phyloP scores from a whole-genome alignment of 2,113 vertebrate species.

The Cettia cetti region DNA sequence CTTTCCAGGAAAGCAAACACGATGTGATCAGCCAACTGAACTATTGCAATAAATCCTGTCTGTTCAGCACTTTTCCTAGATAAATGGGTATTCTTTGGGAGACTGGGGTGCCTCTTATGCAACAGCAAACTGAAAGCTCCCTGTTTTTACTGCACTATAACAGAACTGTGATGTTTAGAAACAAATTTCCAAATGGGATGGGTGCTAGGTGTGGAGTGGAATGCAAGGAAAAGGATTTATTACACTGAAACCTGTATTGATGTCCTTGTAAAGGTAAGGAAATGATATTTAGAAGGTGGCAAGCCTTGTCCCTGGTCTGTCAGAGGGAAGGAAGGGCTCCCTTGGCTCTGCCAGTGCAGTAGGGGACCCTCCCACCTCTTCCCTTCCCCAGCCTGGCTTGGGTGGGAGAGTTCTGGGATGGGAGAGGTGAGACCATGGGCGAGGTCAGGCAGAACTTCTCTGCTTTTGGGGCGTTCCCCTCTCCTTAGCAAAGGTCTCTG shows the following conservation, averaged over 20 bases:
- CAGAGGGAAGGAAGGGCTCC: neutral
- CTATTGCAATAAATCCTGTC: neutral
- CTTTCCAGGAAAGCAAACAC: neutral
- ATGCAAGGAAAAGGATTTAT: neutral
- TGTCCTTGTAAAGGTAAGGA: neutral
- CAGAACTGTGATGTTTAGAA: neutral
- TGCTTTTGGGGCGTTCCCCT: neutral
- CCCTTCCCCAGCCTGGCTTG: rapidly evolving
- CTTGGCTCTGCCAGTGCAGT: neutral
- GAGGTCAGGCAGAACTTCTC: neutral
- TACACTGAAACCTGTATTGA: rapidly evolving
- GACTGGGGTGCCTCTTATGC: neutral
- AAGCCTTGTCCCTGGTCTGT: neutral
- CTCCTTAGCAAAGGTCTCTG: no score
- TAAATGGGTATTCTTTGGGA: neutral
- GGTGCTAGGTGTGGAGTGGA: no score
- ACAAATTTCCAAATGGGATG: neutral
- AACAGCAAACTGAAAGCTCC: neutral
- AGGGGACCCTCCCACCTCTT: rapidly evolving
- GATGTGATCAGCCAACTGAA: neutral
- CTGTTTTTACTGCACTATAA: neutral
- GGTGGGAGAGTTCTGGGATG: neutral
- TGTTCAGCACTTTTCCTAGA: neutral
- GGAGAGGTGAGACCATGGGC: neutral
- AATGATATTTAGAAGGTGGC: neutral